Evolutionary conservation across 1,140 invertebrate genomes (phyloP).

Genomic region (Radopholus similis): DNA sequence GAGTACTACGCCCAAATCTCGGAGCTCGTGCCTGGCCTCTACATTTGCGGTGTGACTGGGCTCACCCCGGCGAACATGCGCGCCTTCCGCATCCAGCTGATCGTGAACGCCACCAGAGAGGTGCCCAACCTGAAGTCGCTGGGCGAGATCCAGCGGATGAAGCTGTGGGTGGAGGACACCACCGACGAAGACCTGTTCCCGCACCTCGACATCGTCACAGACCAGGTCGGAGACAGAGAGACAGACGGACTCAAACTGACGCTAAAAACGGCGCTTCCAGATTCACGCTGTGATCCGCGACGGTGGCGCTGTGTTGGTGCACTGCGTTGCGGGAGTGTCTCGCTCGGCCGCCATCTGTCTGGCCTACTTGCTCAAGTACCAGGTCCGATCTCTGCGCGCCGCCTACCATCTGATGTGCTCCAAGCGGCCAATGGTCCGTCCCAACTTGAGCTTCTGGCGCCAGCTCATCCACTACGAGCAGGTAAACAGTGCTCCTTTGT

Average conservation of each 20-base stretch:
- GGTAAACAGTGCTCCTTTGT: conserved; percentile 11
- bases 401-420: conserved; percentile 58
- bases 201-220: conserved; percentile 73
- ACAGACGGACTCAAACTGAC: neutral
- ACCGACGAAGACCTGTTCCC: conserved; percentile 69
- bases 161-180: conserved; percentile 70
- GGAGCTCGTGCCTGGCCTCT: conserved; percentile 52
- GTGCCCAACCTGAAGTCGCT: conserved; percentile 69
- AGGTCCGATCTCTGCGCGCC: conserved; percentile 71
- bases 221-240: conserved; percentile 64
- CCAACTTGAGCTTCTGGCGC: conserved; percentile 83
- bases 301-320: conserved; percentile 72
- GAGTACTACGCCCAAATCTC: conserved; percentile 54
- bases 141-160: conserved; percentile 66
- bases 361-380: conserved; percentile 81
- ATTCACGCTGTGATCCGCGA: conserved; percentile 59
- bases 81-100: conserved; percentile 65
- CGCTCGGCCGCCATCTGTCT: conserved; percentile 78
- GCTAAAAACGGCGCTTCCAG: conserved; percentile 18
- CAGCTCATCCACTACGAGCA: conserved; percentile 76
- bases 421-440: conserved; percentile 73
- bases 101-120: conserved; percentile 78
- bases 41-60: conserved; percentile 52
- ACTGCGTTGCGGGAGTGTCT: conserved; percentile 82
- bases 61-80: conserved; percentile 52